A percentile compares a stretch with the other conserved stretches of the same genome.
phyloP scores from a whole-genome alignment of 2,113 vertebrate genomes.

The Laterallus jamaicensis region DNA sequence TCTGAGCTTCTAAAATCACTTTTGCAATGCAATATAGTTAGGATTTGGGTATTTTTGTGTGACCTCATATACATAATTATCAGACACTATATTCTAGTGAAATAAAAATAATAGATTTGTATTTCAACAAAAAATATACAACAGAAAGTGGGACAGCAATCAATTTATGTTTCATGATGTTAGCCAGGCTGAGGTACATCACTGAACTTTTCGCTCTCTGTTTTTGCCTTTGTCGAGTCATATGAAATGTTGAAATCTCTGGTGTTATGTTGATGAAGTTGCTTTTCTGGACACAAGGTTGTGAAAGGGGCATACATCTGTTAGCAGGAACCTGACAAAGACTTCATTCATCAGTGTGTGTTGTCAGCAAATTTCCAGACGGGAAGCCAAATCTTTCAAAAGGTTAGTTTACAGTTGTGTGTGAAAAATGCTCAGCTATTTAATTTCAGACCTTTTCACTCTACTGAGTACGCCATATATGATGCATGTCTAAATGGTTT shows the following conservation, averaged over 20 bases:
- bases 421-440: conserved; percentile 6
- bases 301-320: not conserved
- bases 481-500: not conserved
- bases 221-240: not conserved
- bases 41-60: not conserved
- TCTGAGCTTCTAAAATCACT: not conserved
- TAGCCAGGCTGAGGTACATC: not conserved
- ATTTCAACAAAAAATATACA: not conserved
- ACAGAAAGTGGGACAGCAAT: not conserved
- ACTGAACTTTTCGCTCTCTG: not conserved
- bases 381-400: conserved; percentile 27
- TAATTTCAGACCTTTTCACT: not conserved
- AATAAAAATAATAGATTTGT: not conserved
- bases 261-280: conserved; percentile 5
- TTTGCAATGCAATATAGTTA: not conserved
- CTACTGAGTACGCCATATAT: not conserved
- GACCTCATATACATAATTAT: not conserved
- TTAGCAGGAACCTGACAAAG: conserved; percentile 11
- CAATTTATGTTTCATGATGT: not conserved
- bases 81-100: not conserved
- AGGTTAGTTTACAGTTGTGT: not conserved
- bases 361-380: conserved; percentile 43
- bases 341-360: conserved; percentile 28
- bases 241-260: not conserved
- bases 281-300: not conserved